Conservation (phyloP, 2,113 vertebrate genomes). For the Lophius piscatorius region DNA sequence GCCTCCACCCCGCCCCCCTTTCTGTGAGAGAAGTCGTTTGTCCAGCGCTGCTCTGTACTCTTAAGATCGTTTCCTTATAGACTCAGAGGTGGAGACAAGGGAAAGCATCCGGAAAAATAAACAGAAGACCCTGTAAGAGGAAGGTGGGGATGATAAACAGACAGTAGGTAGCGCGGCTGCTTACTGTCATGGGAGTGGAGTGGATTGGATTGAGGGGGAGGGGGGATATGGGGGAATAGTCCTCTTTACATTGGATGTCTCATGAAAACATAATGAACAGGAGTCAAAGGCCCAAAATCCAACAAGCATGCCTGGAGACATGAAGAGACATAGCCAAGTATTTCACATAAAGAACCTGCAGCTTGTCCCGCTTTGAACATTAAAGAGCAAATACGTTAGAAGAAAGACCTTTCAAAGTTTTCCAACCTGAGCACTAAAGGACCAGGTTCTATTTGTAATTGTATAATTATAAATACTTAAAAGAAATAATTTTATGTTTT, state of each 20-base stretch:
- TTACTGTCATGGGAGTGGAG: slow-evolving; percentile 58
- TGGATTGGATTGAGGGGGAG: slow-evolving; percentile 60
- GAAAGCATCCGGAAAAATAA: slow-evolving; percentile 81
- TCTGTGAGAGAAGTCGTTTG: slow-evolving; percentile 52
- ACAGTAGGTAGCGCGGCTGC: slow-evolving; percentile 60
- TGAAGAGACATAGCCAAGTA: background rate
- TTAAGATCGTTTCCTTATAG: slow-evolving; percentile 62
- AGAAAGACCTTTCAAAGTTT: too few relatives aligned
- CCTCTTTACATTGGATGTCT: slow-evolving; percentile 72
- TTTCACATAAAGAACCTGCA: too few relatives aligned
- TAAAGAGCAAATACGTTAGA: too few relatives aligned
- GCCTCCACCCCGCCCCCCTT: slow-evolving; percentile 12
- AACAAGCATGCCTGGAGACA: too few relatives aligned
- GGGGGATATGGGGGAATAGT: slow-evolving; percentile 40
- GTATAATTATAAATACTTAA: too few relatives aligned
- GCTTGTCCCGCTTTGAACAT: slow-evolving; percentile 11
- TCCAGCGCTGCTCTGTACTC: slow-evolving; percentile 48
- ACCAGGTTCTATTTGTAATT: too few relatives aligned
- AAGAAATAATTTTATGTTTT: too few relatives aligned
- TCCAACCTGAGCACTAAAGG: too few relatives aligned
- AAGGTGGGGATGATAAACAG: slow-evolving; percentile 70
- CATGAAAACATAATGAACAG: slow-evolving; percentile 80
- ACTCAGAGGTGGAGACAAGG: slow-evolving; percentile 58
- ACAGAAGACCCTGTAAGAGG: slow-evolving; percentile 70
- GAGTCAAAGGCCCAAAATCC: slow-evolving; percentile 47